These are phyloP conservation scores for Laticauda colubrina DNA, from an alignment of 2,113 vertebrate species.

Conservation along the genomic window DNA sequence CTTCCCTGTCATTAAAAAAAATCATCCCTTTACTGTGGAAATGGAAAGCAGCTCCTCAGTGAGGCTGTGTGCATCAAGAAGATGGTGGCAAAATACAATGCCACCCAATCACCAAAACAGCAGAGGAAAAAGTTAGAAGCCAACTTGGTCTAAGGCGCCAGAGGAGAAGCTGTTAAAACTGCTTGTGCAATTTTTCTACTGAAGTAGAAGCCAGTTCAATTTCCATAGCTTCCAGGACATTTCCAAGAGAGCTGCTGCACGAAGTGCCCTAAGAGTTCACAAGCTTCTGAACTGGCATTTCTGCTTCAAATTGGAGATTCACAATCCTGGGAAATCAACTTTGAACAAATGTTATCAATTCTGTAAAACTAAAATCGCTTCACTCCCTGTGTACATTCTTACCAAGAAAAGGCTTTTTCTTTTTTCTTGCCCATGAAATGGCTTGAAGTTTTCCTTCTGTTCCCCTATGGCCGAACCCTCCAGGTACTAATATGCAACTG, in stretches of 20 bases:
- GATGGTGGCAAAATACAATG: neutral
- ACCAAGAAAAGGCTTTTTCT: slow-evolving; percentile 81
- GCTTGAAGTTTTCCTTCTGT: slow-evolving; percentile 77
- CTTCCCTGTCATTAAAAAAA: neutral
- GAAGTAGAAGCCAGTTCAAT: neutral
- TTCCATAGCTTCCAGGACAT: neutral
- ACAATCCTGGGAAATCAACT: neutral
- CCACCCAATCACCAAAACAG: neutral
- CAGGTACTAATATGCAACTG: slow-evolving; percentile 78
- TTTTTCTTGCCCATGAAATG: slow-evolving; percentile 77
- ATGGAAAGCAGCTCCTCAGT: neutral
- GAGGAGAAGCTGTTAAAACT: neutral
- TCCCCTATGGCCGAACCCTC: slow-evolving; percentile 77
- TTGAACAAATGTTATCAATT: neutral
- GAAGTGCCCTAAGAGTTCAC: neutral
- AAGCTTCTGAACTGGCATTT: neutral
- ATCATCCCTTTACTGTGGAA: neutral
- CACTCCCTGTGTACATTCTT: slow-evolving; percentile 40
- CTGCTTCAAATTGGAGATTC: neutral
- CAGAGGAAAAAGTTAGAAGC: neutral
- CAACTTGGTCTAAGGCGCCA: neutral
- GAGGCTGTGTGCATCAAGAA: neutral
- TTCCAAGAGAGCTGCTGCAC: neutral
- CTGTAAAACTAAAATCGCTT: neutral
- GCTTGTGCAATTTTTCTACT: neutral